Conservation (phyloP, 1,140 invertebrate genomes). For the Drosophila erecta region DNA sequence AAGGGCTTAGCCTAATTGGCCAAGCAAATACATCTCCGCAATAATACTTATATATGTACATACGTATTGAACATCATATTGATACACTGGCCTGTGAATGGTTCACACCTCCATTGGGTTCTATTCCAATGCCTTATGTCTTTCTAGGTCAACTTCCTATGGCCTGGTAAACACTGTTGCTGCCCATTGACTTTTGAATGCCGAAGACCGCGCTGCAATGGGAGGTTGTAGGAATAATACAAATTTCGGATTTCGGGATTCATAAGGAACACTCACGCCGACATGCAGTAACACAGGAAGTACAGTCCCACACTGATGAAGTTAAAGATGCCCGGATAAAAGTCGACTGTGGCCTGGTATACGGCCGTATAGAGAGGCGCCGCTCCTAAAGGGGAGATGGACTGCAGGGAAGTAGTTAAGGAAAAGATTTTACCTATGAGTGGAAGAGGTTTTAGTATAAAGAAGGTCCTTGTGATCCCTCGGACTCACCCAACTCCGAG, state of each 20-base stretch:
- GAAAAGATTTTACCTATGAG: constrained; percentile 87
- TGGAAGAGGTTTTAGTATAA: not conserved
- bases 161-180: constrained; percentile 34
- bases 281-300: constrained; percentile 81
- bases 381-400: constrained; percentile 86
- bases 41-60: constrained; percentile 20
- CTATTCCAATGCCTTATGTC: not conserved
- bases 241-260: accelerated
- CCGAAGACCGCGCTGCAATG: constrained; percentile 57
- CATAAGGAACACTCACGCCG: constrained; percentile 85
- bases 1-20: constrained; percentile 1
- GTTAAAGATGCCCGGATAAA: constrained; percentile 86
- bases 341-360: constrained; percentile 86
- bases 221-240: not conserved
- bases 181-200: constrained; percentile 52
- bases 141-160: constrained; percentile 51
- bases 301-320: constrained; percentile 84
- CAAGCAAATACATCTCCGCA: constrained; percentile 12
- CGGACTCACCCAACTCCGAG: constrained; percentile 87
- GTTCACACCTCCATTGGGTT: too few species aligned
- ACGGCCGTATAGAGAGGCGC: constrained; percentile 87
- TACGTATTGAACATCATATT: not conserved
- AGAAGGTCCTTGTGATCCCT: not conserved
- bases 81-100: constrained; percentile 17
- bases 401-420: constrained; percentile 87